Base-by-base conservation (phyloP, 2,113 vertebrate species). In the Sapayoa aenigma region DNA sequence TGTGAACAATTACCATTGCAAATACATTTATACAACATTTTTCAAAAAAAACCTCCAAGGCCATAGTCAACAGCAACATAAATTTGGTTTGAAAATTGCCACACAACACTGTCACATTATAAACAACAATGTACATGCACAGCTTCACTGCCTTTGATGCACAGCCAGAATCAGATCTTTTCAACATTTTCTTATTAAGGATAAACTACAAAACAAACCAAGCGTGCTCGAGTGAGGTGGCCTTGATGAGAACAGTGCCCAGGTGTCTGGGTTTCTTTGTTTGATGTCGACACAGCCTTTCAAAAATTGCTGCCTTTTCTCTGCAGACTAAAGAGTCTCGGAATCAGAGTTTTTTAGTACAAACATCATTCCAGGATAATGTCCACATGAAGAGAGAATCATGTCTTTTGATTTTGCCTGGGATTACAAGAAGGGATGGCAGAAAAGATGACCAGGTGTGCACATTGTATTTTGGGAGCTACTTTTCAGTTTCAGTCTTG, bases 181-280 rank as follows among this genome's bases (percentile, higher is more conserved):
- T 77, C 73, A 94, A 75, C 19, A 7, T 90, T 96, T 92, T 58
- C 68, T 84, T 62, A 59, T 84, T 78, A 81, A 87, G 47, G 27
- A 47, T 65, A 67, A 93, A 93, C 84, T 72, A 84, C 10, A 52
- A 71, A 95, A 11, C 55, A 84, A 84, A 35, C 50, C 4, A 2
- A 74, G 69, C 2, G 6, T 35, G 71, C 55, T 80, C 0, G 1
- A 62, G 44, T 37, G 58, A 68, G 59, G n/a, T 27, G 35, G 42
- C 33, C 41, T 56, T 22, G 55, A 56, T 5, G 22, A 63, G 76
- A 94, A 66, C 13, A 72, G 63, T 31, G 82, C 62, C 59, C 90
- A 83, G 53, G 71, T 68, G 30, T 63, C 14, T 60, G 58, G 14
- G 14, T 58, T 92, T 62, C 78, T 67, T 82, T 84, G 25, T 84